Evolutionary conservation across 2,797 vertebrate species (phyloP).

Genomic region (Psittacula echo): DNA sequence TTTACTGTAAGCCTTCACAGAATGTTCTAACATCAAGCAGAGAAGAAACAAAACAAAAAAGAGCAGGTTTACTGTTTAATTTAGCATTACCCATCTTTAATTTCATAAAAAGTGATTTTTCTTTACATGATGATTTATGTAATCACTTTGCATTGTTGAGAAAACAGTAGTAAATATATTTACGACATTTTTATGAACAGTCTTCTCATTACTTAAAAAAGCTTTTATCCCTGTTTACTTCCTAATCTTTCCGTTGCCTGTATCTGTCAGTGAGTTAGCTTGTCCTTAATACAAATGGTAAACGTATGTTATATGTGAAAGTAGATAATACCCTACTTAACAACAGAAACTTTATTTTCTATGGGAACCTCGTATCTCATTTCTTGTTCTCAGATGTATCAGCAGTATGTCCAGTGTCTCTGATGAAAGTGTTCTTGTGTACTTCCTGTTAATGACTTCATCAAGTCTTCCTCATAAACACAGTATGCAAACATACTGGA

Average conservation of each 20-base stretch:
- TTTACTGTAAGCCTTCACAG: constrained; percentile 58
- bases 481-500: background rate
- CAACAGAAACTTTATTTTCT: background rate
- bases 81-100: constrained; percentile 56
- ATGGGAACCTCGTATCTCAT: background rate
- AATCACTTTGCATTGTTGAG: background rate
- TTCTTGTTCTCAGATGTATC: background rate
- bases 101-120: constrained; percentile 38
- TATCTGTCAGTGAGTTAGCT: background rate
- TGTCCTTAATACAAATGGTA: background rate
- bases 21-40: constrained; percentile 76
- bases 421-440: background rate
- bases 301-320: background rate
- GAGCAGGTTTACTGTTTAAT: constrained; percentile 71
- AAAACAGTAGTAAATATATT: background rate
- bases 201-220: background rate
- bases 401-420: background rate
- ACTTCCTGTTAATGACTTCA: background rate
- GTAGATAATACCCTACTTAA: background rate
- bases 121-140: background rate
- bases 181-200: background rate
- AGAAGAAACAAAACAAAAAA: constrained; percentile 39
- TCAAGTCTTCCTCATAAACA: background rate
- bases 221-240: background rate
- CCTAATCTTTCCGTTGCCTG: background rate